Conservation (phyloP, 2,888 invertebrate genomes). For the Gymnocheta viridis region DNA sequence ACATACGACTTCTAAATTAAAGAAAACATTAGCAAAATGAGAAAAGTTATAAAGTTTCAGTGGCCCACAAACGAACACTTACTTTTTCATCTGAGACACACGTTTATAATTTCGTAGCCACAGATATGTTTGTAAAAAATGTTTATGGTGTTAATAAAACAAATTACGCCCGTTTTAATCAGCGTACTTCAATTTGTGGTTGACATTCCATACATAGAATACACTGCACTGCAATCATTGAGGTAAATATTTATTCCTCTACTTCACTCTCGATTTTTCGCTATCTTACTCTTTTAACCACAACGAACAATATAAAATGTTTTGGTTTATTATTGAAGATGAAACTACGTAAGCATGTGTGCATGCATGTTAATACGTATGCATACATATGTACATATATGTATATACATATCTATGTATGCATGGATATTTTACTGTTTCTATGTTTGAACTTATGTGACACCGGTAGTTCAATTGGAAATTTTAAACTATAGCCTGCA, state of each 20-base stretch:
- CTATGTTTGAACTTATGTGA: conserved; percentile 20
- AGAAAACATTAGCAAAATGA: too few species aligned
- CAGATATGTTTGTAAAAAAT: neutral
- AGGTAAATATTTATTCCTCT: conserved; percentile 26
- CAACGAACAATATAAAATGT: conserved; percentile 59
- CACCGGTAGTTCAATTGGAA: conserved; percentile 54
- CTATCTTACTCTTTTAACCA: conserved; percentile 27
- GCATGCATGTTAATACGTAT: neutral
- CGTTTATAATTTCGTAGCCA: neutral
- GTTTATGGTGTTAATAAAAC: conserved; percentile 52
- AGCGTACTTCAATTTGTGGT: conserved; percentile 57
- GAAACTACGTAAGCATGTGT: neutral
- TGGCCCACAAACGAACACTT: neutral
- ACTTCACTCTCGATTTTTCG: conserved; percentile 12
- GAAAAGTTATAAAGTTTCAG: too few species aligned
- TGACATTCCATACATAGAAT: conserved; percentile 34
- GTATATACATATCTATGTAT: neutral
- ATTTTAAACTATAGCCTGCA: conserved; percentile 55
- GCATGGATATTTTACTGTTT: too few species aligned
- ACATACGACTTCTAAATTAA: neutral
- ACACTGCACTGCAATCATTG: conserved; percentile 49
- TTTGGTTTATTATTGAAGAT: conserved; percentile 58
- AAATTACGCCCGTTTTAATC: conserved; percentile 63
- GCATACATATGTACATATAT: neutral
- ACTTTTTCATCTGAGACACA: neutral